Percentiles rank a stretch among this genome's conserved stretches.
Evolutionary conservation across 2,888 invertebrate species (phyloP).

Genomic region (Andrena hattorfiana): DNA sequence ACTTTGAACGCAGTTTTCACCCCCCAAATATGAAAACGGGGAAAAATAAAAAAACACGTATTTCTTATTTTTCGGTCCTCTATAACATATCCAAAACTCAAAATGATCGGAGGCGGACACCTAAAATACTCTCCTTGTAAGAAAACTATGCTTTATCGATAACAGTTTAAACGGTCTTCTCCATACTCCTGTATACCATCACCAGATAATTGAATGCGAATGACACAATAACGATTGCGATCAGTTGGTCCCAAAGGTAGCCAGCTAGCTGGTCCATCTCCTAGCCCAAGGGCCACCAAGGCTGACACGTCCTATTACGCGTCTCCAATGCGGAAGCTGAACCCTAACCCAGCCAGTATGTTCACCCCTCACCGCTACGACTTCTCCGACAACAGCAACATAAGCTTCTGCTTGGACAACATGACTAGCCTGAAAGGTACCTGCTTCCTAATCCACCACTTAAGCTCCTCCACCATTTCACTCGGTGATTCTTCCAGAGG

Average conservation of each 20-base stretch:
- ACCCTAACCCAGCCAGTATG: constrained; percentile 30
- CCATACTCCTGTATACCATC: no score
- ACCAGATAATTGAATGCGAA: not conserved
- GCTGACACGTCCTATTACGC: constrained; percentile 23
- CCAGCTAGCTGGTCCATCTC: not conserved
- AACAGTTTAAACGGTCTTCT: no score
- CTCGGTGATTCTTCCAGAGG: constrained; percentile 5
- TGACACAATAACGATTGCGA: not conserved
- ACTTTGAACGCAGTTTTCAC: no score
- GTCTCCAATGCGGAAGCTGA: not conserved
- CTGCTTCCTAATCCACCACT: no score
- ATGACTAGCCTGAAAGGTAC: constrained; percentile 42
- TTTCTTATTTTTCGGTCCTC: no score
- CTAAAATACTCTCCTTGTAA: no score
- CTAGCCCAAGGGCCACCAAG: constrained; percentile 5
- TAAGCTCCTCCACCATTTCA: not conserved
- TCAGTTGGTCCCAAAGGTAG: not conserved
- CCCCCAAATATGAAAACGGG: no score
- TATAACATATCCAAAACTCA: no score
- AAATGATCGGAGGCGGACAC: no score
- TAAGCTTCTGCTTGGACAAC: constrained; percentile 30
- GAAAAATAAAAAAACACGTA: no score
- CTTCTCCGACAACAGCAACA: constrained; percentile 27
- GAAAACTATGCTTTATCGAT: no score
- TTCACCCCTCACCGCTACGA: constrained; percentile 40